Conservation (phyloP, 2,888 invertebrate species). For the Chloroclystis v-ata region DNA sequence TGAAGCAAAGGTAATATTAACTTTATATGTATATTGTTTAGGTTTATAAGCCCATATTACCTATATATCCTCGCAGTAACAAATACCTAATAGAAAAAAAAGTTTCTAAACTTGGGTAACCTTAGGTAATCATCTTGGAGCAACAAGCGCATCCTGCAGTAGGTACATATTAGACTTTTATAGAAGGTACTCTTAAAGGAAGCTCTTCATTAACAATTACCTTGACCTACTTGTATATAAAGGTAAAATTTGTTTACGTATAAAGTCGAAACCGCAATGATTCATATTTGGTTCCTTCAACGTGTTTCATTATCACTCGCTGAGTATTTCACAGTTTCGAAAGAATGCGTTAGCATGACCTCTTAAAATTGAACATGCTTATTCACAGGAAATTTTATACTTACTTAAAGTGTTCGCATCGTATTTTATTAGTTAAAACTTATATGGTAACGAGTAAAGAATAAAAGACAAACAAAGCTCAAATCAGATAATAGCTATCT, state of each 20-base stretch:
- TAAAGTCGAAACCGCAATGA: conserved; percentile 4
- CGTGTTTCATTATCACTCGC: conserved; percentile 4
- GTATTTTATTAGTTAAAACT: too few species aligned
- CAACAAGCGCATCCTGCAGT: conserved; percentile 37
- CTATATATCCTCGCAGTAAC: too few species aligned
- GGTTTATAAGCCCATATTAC: too few species aligned
- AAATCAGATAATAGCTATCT: too few species aligned
- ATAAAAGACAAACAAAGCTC: too few species aligned
- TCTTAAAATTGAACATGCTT: neutral
- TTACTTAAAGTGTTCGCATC: too few species aligned
- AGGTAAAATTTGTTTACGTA: neutral
- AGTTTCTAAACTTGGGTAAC: conserved; percentile 18
- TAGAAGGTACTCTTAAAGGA: conserved; percentile 35
- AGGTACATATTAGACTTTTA: conserved; percentile 33
- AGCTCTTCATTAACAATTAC: conserved; percentile 43
- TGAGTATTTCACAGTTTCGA: conserved; percentile 19
- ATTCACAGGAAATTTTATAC: too few species aligned
- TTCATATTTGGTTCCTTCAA: conserved; percentile 14
- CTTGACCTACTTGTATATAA: conserved; percentile 39
- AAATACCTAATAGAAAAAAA: too few species aligned
- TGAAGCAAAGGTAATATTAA: too few species aligned
- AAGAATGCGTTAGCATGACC: conserved; percentile 12
- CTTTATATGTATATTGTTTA: too few species aligned
- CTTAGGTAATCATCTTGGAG: conserved; percentile 26
- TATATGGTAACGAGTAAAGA: too few species aligned